phyloP scores from a whole-genome alignment of 2,113 vertebrate species.

The Macaca mulatta region DNA sequence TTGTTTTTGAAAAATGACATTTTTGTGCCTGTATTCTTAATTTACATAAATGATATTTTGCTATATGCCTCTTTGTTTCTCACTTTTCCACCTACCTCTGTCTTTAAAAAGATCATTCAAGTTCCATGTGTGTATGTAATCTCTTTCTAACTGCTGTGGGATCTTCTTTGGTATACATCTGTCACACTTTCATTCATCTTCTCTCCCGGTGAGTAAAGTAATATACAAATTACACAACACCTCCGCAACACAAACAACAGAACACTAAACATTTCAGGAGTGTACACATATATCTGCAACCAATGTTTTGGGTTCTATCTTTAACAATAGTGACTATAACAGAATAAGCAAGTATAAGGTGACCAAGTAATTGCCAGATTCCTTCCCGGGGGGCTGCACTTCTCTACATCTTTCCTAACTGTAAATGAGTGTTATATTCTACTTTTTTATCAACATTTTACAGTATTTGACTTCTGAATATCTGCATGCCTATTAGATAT shows the following conservation, averaged over 20 bases:
- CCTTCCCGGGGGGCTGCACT: not conserved
- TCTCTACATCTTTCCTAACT: not conserved
- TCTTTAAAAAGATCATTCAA: no score
- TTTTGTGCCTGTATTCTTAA: not conserved
- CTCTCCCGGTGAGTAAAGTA: no score
- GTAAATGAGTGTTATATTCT: not conserved
- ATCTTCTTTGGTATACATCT: no score
- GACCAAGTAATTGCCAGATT: not conserved
- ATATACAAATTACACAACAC: no score
- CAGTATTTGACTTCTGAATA: not conserved
- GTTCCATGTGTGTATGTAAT: no score
- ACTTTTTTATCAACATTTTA: not conserved
- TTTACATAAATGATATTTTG: not conserved
- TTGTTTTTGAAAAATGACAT: not conserved
- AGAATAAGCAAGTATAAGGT: no score
- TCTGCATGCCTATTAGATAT: not conserved
- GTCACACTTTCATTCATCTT: no score
- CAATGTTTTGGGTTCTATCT: not conserved
- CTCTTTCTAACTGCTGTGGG: no score
- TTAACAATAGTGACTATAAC: not conserved
- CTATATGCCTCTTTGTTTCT: no score
- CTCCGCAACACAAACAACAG: no score
- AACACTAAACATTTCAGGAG: not conserved
- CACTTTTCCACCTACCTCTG: no score
- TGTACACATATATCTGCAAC: not conserved